phyloP scores from a whole-genome alignment of 37 sponge, comb jelly and placozoan species.

The Spongilla lacustris region DNA sequence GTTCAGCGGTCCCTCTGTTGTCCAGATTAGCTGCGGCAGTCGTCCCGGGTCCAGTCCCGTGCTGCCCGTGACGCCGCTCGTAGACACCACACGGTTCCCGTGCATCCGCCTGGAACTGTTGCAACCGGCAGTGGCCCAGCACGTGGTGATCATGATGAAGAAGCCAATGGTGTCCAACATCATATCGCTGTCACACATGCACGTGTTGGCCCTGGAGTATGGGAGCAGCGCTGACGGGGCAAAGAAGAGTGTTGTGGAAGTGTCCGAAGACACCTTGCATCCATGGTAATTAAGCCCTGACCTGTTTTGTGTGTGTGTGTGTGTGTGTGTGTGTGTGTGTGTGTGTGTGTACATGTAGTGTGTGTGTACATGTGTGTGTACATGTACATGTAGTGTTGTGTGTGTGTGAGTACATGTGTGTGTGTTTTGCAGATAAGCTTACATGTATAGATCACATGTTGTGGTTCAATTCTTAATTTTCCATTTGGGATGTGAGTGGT shows the following conservation, averaged over 20 bases:
- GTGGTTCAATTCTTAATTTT: too few relatives aligned
- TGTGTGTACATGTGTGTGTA: too few relatives aligned
- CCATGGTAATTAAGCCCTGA: background rate
- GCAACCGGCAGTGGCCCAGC: conserved; percentile 21
- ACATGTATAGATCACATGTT: too few relatives aligned
- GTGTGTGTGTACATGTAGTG: background rate
- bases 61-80: conserved; percentile 23
- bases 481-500: too few relatives aligned
- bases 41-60: background rate
- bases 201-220: conserved; percentile 35
- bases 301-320: background rate
- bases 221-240: conserved; percentile 5
- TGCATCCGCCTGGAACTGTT: conserved; percentile 36
- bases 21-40: conserved; percentile 14
- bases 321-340: conserved; percentile 16
- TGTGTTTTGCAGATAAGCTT: too few relatives aligned
- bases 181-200: conserved; percentile 42
- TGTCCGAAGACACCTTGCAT: background rate
- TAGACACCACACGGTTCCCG: conserved; percentile 38
- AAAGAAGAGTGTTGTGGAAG: too few relatives aligned
- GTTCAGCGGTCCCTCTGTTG: conserved; percentile 37
- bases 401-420: too few relatives aligned
- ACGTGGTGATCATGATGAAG: conserved; percentile 32
- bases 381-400: background rate
- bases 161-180: conserved; percentile 26